Percentiles rank a stretch among this genome's conserved stretches.
Conservation (phyloP, 2,113 vertebrate species). For the Onychorhynchus coronatus region DNA sequence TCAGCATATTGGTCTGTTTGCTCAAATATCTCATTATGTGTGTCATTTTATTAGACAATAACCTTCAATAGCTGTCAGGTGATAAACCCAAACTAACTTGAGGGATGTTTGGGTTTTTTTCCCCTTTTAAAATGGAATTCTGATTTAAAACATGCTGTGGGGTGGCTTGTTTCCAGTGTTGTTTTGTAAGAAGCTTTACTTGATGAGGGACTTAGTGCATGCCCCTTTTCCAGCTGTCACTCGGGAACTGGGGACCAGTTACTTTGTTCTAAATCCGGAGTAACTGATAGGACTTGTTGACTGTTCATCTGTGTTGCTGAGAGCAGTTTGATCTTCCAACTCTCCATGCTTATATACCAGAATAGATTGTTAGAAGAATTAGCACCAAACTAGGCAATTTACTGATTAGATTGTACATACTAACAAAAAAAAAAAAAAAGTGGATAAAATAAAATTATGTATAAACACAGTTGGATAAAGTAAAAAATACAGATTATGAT, state of each 20-base stretch:
- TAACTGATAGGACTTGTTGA: neutral
- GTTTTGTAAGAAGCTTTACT: neutral
- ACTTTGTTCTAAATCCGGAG: neutral
- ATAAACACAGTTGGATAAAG: neutral
- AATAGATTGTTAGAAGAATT: neutral
- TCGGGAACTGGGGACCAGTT: neutral
- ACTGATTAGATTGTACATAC: neutral
- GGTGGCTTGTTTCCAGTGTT: neutral
- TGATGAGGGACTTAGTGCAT: neutral
- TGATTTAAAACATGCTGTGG: neutral
- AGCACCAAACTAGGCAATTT: neutral
- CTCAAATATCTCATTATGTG: neutral
- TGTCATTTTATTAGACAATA: neutral
- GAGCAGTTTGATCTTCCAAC: neutral
- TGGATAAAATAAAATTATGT: neutral
- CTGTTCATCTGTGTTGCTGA: neutral
- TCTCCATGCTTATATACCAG: neutral
- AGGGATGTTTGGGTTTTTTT: fast-evolving
- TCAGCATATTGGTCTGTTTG: neutral
- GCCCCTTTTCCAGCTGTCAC: neutral
- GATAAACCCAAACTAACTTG: neutral
- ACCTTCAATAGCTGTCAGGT: neutral
- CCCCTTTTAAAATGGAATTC: neutral
- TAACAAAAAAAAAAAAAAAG: neutral
- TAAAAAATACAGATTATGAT: neutral